phyloP scores from a whole-genome alignment of 1,140 invertebrate species.

The Diabrotica undecimpunctata region DNA sequence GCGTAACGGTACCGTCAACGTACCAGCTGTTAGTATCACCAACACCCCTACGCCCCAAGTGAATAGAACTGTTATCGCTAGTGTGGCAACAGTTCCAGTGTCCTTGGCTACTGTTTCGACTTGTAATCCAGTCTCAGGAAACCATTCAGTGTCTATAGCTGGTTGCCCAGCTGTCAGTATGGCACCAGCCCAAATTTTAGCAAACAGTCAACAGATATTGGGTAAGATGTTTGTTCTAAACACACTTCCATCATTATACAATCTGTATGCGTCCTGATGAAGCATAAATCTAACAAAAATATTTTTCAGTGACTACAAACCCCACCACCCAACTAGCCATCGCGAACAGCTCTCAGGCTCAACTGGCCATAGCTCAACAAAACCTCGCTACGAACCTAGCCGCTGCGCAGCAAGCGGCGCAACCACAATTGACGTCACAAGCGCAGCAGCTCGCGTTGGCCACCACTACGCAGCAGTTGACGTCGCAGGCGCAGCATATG shows the following conservation, averaged over 20 bases:
- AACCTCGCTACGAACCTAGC: conserved; percentile 41
- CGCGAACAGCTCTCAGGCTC: conserved; percentile 41
- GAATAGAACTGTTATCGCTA: conserved; percentile 58
- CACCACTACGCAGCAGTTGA: conserved; percentile 41
- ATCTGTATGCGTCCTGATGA: neutral
- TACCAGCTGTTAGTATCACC: conserved; percentile 58
- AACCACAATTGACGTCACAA: conserved; percentile 42
- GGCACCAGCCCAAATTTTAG: conserved; percentile 49
- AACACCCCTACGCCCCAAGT: conserved; percentile 55
- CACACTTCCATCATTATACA: neutral
- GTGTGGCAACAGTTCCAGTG: conserved; percentile 62
- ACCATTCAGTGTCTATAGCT: conserved; percentile 53
- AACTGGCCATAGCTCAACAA: conserved; percentile 41
- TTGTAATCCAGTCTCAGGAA: conserved; percentile 41
- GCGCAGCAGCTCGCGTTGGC: conserved; percentile 40
- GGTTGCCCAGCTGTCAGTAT: conserved; percentile 61
- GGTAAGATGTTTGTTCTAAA: conserved; percentile 30
- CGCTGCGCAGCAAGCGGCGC: conserved; percentile 34
- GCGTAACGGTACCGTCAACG: conserved; percentile 52
- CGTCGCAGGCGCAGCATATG: conserved; percentile 41
- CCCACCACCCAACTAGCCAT: conserved; percentile 44
- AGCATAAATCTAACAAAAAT: neutral
- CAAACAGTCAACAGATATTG: conserved; percentile 46
- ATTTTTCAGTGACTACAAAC: conserved; percentile 44
- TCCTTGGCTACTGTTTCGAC: conserved; percentile 55